These are phyloP conservation scores for Acinonyx jubatus DNA, from an alignment of 2,113 vertebrate species.

Conservation along the genomic window DNA sequence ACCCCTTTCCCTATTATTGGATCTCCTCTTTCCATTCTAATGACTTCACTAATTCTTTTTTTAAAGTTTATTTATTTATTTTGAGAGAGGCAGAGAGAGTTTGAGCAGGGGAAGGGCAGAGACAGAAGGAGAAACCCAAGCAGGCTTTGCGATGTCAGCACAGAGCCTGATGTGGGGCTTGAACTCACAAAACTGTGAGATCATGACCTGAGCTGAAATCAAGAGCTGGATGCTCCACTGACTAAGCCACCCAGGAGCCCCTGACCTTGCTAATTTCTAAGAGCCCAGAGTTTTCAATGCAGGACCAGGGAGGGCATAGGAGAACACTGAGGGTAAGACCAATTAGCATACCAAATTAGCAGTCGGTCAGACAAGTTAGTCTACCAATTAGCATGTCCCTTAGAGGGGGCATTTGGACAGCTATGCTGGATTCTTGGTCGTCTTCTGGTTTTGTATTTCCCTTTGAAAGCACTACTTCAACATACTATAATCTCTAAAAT, in stretches of 20 bases:
- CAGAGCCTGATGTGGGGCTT: no score
- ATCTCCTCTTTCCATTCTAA: neutral
- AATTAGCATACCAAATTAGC: neutral
- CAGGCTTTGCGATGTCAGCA: no score
- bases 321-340: neutral
- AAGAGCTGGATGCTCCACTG: no score
- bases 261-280: conserved; percentile 1
- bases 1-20: neutral
- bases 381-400: neutral
- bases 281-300: neutral
- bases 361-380: no score
- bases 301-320: neutral
- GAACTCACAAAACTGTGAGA: no score
- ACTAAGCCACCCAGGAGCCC: no score
- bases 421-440: neutral
- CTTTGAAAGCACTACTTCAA: neutral
- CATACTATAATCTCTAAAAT: neutral
- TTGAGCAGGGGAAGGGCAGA: no score
- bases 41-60: neutral
- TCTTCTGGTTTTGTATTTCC: neutral
- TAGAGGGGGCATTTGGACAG: neutral
- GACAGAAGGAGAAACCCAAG: no score
- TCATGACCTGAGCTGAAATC: no score
- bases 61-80: no score
- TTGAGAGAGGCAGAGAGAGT: no score